Conservation (phyloP, 2,888 invertebrate species). For the Drosophila meridiana region DNA sequence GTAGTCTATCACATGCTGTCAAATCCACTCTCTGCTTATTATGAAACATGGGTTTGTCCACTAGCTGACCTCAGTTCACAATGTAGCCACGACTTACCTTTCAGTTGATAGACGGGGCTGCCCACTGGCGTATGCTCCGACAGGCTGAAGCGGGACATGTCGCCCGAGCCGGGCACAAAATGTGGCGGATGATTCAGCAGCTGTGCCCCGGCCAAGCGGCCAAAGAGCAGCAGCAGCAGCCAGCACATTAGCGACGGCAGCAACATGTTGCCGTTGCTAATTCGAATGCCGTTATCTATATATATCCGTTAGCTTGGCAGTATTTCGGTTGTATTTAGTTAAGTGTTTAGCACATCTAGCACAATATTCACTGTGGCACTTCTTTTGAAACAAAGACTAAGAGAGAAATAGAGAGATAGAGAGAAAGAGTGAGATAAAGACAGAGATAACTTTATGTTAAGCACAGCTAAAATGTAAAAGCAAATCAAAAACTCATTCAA, state of each 20-base stretch:
- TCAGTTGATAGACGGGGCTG: constrained; percentile 90
- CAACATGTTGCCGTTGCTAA: constrained; percentile 73
- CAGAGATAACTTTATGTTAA: constrained; percentile 37
- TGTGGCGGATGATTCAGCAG: constrained; percentile 90
- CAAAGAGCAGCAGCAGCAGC: constrained; percentile 40
- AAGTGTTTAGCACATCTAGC: constrained; percentile 69
- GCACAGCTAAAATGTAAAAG: constrained; percentile 11
- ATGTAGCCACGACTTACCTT: constrained; percentile 86
- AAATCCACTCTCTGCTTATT: not conserved
- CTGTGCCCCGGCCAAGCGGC: constrained; percentile 82
- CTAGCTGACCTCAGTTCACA: constrained; percentile 25
- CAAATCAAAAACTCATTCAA: constrained; percentile 57
- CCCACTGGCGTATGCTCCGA: constrained; percentile 91
- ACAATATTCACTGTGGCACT: constrained; percentile 29
- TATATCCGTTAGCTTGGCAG: constrained; percentile 60
- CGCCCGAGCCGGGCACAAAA: constrained; percentile 90
- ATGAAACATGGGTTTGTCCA: constrained; percentile 45
- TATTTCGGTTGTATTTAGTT: constrained; percentile 53
- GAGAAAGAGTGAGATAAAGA: not conserved
- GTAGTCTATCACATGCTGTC: not conserved
- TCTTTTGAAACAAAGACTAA: constrained; percentile 23
- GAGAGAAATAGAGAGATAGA: too few relatives aligned
- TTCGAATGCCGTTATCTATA: constrained; percentile 67
- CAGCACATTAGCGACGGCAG: constrained; percentile 51
- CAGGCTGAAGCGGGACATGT: constrained; percentile 91